Evolutionary conservation across 2,113 vertebrate genomes (phyloP), one percentile per base, ranked within the genome.

Genomic region (Hypocryptadius cinnamomeus): DNA sequence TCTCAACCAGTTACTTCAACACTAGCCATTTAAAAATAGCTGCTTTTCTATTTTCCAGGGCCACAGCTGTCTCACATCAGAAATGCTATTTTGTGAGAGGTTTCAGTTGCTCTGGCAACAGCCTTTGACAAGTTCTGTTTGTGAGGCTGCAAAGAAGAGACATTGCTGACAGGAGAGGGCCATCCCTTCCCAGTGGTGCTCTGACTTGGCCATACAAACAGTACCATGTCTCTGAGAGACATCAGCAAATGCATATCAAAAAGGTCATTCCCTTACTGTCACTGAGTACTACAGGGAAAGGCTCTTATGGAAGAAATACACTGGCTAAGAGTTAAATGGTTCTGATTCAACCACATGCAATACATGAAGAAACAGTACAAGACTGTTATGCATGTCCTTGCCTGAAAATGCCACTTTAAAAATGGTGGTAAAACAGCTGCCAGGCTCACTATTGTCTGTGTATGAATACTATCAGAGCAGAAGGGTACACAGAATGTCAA

Each of bases 51-150:
- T 84, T 86, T 94, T 91, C 69, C 80, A 51, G 45, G 59, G 23
- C 31, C 81, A 94, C 88, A 96, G 90, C 79, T 95, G 94, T 51
- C 78, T 95, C 60, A 71, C 82, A 89, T 96, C 91, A 97, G 91
- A 95, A 95, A 96, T 93, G 54, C 56, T 87, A 71, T 95, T 97
- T 96, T 84, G 65, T 88, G 87, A 93, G 86, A 96, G 53, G 93
- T 86, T 93, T 94, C 90, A 90, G 95, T 98, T 97, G 90, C 97
- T 97, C 89, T 96, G 94, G 97, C 90, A 97, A 97, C 97, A 95
- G 96, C 57, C 40, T 81, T 93, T 91, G 95, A 95, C 54, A 89
- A 92, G 30, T 68, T 93, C 73, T 94, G 31, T 61, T 92, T 96
- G 94, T 92, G 90, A 83, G 31, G 42, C 48, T 79, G 48, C 87